Percentiles rank a stretch among this genome's conserved stretches.
phyloP scores from a whole-genome alignment of 2,113 vertebrate genomes.

The Agapornis roseicollis region DNA sequence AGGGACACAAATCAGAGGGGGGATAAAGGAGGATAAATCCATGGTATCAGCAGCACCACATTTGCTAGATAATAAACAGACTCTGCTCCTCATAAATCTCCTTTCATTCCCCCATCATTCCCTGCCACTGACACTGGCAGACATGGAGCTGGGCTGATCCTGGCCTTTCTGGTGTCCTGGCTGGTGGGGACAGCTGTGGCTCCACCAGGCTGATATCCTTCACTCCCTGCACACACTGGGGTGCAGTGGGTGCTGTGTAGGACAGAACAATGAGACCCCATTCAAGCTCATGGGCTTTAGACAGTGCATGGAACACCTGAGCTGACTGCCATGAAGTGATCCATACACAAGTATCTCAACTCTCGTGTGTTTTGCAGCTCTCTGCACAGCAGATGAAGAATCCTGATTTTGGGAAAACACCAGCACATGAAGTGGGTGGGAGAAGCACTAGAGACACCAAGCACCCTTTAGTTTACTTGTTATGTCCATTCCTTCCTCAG shows the following conservation, averaged over 20 bases:
- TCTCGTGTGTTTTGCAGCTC: not conserved
- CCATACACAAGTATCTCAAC: not conserved
- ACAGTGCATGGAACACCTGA: not conserved
- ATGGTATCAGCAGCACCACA: conserved; percentile 66
- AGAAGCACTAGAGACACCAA: not conserved
- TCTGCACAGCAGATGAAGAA: not conserved
- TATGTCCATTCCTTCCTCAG: not conserved
- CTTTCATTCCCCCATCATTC: not conserved
- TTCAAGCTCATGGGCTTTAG: not conserved
- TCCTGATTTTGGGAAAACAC: not conserved
- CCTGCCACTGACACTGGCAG: rapidly evolving
- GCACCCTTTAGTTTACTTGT: not conserved
- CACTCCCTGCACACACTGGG: no score
- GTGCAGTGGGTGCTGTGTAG: not conserved
- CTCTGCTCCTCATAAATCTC: conserved; percentile 56
- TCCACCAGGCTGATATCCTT: not conserved
- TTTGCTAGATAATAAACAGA: conserved; percentile 79
- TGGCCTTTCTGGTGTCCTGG: not conserved
- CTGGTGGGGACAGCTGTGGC: not conserved
- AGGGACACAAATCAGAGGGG: conserved; percentile 75
- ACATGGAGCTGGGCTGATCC: not conserved
- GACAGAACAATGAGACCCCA: not conserved
- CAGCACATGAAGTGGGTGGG: rapidly evolving
- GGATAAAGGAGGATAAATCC: conserved; percentile 77
- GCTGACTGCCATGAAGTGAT: rapidly evolving